These are phyloP conservation scores for Penaeus monodon DNA, from an alignment of 2,888 invertebrate genomes.

Conservation along the genomic window DNA sequence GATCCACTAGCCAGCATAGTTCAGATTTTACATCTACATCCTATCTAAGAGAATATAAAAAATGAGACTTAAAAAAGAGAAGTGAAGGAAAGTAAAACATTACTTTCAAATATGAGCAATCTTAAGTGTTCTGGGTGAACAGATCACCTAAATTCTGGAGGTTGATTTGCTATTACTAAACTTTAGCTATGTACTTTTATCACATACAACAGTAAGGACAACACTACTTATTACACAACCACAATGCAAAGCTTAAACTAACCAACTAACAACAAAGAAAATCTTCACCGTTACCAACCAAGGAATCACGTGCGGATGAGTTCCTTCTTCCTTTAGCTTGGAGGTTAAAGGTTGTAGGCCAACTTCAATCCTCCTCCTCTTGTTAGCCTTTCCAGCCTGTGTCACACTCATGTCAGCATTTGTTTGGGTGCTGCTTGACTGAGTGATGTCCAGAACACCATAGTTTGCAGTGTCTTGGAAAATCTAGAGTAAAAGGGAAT, in stretches of 20 bases:
- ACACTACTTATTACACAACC: no score
- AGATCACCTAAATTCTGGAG: no score
- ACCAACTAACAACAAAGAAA: background rate
- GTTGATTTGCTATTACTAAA: no score
- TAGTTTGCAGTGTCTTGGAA: background rate
- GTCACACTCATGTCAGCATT: background rate
- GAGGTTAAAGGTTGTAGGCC: slow-evolving; percentile 11
- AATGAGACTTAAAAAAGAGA: background rate
- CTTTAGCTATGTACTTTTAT: no score
- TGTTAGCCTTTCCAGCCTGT: background rate
- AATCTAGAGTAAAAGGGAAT: background rate
- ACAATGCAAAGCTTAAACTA: no score
- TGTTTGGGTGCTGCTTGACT: background rate
- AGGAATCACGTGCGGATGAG: background rate
- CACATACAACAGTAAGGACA: no score
- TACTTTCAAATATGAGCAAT: background rate
- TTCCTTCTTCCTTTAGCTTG: slow-evolving; percentile 18
- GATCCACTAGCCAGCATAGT: no score
- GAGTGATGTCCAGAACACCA: slow-evolving; percentile 32
- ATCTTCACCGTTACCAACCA: background rate
- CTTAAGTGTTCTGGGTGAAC: background rate
- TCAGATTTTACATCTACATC: no score
- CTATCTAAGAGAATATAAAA: background rate
- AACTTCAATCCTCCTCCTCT: slow-evolving; percentile 43
- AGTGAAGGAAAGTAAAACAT: background rate